Evolutionary conservation across 2,113 vertebrate genomes (phyloP), one percentile per base, ranked within the genome.

Genomic region (Sinocyclocheilus anshuiensis): DNA sequence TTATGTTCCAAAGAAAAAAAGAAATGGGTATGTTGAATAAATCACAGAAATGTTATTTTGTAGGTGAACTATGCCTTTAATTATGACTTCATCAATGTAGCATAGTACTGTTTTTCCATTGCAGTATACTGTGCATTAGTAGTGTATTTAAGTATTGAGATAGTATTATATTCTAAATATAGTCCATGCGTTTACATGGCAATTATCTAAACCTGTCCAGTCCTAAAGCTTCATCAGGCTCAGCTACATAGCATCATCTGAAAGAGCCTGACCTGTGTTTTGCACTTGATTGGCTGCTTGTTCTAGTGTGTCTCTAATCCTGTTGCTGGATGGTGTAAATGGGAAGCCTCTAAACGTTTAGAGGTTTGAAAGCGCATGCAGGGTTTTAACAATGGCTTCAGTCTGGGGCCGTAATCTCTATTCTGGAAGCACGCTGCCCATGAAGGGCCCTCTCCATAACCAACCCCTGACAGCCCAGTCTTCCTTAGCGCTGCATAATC

Each of bases 361-460:
- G 87, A 45, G 84, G 83, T 75, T 76, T 86, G 61, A 89, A 91
- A 86, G 85, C 75, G 36, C 89, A 82, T 72, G 80, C 59, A 84
- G 86, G 71, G 83, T 55, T 72, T 80, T 77, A 84, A 88, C 82
- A 84, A 84, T 88, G 75, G 67, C 42, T 39, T 59, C 74, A 74
- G 65, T 67, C 36, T 16, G 2, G 20, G 83, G 75, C 18, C 45
- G 42, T 65, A 82, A 82, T 86, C 80, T 67, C 69, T n/a, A 59
- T 57, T 79, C 78, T 86, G 20, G 48, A 81, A 74, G 63, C 29
- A 75, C 36, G 20, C 69, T 77, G 61, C 77, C 79, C 9, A 26
- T 72, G 48, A 88, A 79, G 45, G 69, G 57, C 67, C 75, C 57
- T 3, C 74, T 65, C 71, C 59, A 39, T 24, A 29, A 50, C 24